Base-by-base conservation (phyloP, 2,888 invertebrate genomes). In the Oscheius sp. region DNA sequence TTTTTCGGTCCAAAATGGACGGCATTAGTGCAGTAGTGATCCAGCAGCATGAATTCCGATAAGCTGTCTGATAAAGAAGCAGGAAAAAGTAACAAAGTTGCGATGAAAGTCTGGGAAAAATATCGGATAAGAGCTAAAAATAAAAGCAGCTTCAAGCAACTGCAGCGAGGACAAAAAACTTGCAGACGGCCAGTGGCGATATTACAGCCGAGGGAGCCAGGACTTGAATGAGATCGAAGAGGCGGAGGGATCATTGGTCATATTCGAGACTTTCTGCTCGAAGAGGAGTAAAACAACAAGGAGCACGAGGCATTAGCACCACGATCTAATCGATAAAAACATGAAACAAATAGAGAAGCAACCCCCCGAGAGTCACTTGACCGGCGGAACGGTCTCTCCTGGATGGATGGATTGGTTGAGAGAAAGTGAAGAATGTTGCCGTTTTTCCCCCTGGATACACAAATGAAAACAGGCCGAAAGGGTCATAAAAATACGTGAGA, bases 301-400 rank as follows among this genome's bases (percentile, higher is more conserved):
- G 21, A 48, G 63, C 21, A 21, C 21, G 0, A 21, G 21, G 21
- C 21, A 21, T 21, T 21, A 21, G 21, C 21, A 47, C 48, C 48
- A 42, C 42, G 1, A 63, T 47, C 63, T 47, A 2, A 63, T 63
- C 63, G 63, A 63, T 63, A 47, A 42, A 48, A 63, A 48, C 63
- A 63, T 63, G 50, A 63, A 63, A 48, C 63, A 63, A 47, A 63
- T 21, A 63, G 13, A 53, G 29, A 42, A 7, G 42, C 21, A 21
- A 21, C 21, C 21, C 42, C 42, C 3, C 42, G 42, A 42, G 42
- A 42, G 42, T 42, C 42, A 42, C 42, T 42, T 29, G 32, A 58
- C 33, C 11, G 32, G 63, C 48, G 63, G n/a, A 48, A 32, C 9
- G 9, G 10, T 13, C 35, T 35, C 35, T 35, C n/a, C 60, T 21